Evolutionary conservation across 2,113 vertebrate genomes (phyloP).

Genomic region (Myanophis thanlyinensis): DNA sequence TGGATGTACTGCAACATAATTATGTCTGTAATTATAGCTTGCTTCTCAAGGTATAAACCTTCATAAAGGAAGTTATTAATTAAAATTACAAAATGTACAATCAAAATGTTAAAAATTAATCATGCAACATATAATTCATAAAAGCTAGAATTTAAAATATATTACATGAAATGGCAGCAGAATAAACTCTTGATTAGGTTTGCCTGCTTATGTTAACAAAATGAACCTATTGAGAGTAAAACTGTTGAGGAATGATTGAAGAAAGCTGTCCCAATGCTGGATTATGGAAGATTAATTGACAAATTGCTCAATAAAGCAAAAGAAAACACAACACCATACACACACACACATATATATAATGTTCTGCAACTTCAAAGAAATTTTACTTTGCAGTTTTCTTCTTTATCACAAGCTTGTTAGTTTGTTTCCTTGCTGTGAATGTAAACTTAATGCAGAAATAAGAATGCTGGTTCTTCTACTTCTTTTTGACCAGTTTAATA

Average conservation of each 20-base stretch:
- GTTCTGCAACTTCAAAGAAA: slow-evolving; percentile 18
- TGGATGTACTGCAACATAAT: background rate
- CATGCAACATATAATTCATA: background rate
- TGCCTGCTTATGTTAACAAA: background rate
- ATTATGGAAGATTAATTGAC: slow-evolving; percentile 43
- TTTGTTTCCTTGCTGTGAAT: background rate
- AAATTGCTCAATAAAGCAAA: slow-evolving; percentile 51
- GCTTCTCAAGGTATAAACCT: background rate
- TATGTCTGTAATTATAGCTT: background rate
- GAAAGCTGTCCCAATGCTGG: slow-evolving; percentile 1
- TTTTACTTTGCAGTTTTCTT: slow-evolving; percentile 35
- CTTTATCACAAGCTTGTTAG: background rate
- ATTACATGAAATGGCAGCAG: background rate
- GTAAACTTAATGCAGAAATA: background rate
- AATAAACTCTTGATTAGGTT: background rate
- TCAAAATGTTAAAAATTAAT: background rate
- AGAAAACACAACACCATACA: slow-evolving; percentile 45
- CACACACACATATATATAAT: slow-evolving; percentile 41
- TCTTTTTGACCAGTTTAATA: background rate
- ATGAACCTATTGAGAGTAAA: background rate
- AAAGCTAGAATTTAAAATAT: background rate
- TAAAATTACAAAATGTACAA: background rate
- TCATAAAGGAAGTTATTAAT: background rate
- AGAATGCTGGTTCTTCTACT: background rate
- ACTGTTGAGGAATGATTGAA: background rate